Evolutionary conservation across 2,113 vertebrate genomes (phyloP), one percentile per base, ranked within the genome.

Genomic region (Ondatra zibethicus): DNA sequence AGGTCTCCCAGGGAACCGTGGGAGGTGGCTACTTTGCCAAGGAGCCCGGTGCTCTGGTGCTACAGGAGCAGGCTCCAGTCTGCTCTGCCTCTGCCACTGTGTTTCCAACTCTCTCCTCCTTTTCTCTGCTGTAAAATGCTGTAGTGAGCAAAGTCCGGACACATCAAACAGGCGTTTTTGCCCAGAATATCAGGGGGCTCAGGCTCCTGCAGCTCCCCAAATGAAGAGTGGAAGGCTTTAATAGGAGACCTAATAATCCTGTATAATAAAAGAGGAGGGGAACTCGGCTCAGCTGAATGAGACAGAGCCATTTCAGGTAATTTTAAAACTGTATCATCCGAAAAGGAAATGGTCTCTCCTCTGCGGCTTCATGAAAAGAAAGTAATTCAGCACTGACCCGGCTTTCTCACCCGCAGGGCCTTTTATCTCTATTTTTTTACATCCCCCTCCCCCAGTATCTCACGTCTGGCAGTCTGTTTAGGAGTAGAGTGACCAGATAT

Each of bases 21-120:
- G 33, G 5, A 5, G 33, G 33, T 21, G 31, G 5, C 10, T 50
- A 23, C 52, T 25, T n/a, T 55, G 21, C 52, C 11, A 25, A 55
- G 33, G 36, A 81, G 12, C 78, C 36, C 2, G 5, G 33, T 6
- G 21, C 31, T 80, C 16, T 80, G 47, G 2, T 52, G 16, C 47
- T 14, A 29, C 4, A 17, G 19, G 16, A 33, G 31, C 6, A 17
- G 31, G 33, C 17, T 36, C 17, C 50, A n/a, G 19, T 36, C 52
- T n/a, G 5, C 80, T n/a, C 36, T 25, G 36, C 36, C 11, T 58
- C 33, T n/a, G 19, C 21, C 21, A 14, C 36, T 7, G 33, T 58
- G 36, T 75, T 75, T 75, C 4, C 1, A 5, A 2, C 2, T 1
- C 23, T 3, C 21, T n/a, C 50, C 78, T n/a, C 5, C 1, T 14